Conservation (phyloP, 2,797 vertebrate species). For the Neopelma chrysocephalum region DNA sequence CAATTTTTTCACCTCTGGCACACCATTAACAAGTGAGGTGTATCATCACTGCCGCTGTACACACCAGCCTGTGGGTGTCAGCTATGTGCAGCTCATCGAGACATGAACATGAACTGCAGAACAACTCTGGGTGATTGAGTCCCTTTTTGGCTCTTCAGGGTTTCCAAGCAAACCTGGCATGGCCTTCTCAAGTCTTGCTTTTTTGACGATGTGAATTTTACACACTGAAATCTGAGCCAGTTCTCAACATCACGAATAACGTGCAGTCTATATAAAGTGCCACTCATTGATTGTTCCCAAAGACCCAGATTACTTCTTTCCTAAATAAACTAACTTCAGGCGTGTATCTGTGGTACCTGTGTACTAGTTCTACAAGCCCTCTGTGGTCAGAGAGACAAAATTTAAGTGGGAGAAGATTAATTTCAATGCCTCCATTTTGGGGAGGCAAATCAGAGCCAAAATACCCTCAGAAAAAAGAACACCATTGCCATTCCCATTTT, state of each 20-base stretch:
- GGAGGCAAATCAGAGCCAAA: neutral
- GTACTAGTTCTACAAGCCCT: neutral
- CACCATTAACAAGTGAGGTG: rapidly evolving
- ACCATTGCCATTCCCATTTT: neutral
- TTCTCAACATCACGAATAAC: neutral
- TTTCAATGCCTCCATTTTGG: neutral
- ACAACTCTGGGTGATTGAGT: neutral
- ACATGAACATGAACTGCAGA: neutral
- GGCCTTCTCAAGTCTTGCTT: neutral
- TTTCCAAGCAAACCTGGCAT: neutral
- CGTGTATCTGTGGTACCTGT: neutral
- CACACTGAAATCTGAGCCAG: neutral
- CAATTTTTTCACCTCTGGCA: neutral
- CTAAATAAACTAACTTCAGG: neutral
- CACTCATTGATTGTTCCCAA: neutral
- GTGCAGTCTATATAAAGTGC: neutral
- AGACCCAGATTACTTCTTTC: neutral
- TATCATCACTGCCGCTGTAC: neutral
- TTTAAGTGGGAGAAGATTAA: neutral
- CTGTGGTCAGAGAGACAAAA: neutral
- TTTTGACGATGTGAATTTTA: neutral
- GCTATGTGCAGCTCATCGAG: neutral
- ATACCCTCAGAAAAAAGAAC: neutral
- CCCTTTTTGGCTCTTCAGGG: neutral
- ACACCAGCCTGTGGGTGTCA: neutral